A percentile compares a stretch with the other conserved stretches of the same genome.
Conservation (phyloP, 2,113 vertebrate genomes). For the Hypomesus transpacificus region DNA sequence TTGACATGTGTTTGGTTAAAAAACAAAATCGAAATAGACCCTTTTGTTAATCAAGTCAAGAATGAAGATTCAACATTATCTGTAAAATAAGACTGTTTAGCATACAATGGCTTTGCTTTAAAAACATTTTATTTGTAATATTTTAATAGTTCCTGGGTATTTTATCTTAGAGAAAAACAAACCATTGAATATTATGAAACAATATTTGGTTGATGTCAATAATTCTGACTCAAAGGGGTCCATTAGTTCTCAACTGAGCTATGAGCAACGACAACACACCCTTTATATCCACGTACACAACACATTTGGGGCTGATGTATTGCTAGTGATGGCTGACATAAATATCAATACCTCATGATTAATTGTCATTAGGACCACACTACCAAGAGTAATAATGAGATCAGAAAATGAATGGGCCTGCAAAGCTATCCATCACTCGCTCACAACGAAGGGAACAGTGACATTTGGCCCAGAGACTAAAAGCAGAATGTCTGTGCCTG, state of each 20-base stretch:
- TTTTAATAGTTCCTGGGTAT: neutral
- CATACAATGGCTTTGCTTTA: too few relatives aligned
- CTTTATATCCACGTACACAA: neutral
- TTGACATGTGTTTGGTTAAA: too few relatives aligned
- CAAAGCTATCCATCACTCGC: slow-evolving; percentile 12
- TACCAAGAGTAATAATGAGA: neutral
- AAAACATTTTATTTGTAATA: too few relatives aligned
- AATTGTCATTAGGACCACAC: neutral
- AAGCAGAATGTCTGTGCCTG: neutral
- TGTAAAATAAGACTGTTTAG: too few relatives aligned
- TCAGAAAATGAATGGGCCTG: neutral
- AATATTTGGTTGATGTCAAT: neutral
- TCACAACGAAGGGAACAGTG: slow-evolving; percentile 9
- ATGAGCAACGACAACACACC: neutral
- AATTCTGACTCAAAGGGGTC: neutral
- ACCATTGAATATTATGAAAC: slow-evolving; percentile 3
- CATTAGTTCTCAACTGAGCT: slow-evolving; percentile 8
- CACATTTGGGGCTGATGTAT: neutral
- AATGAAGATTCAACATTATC: too few relatives aligned
- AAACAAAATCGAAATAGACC: too few relatives aligned
- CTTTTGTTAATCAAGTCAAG: too few relatives aligned
- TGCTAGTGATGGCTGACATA: slow-evolving; percentile 12
- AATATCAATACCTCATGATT: slow-evolving; percentile 27
- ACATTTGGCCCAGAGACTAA: neutral
- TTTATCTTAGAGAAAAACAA: neutral